phyloP scores from a whole-genome alignment of 2,888 invertebrate species.

The Silvanus unidentatus region DNA sequence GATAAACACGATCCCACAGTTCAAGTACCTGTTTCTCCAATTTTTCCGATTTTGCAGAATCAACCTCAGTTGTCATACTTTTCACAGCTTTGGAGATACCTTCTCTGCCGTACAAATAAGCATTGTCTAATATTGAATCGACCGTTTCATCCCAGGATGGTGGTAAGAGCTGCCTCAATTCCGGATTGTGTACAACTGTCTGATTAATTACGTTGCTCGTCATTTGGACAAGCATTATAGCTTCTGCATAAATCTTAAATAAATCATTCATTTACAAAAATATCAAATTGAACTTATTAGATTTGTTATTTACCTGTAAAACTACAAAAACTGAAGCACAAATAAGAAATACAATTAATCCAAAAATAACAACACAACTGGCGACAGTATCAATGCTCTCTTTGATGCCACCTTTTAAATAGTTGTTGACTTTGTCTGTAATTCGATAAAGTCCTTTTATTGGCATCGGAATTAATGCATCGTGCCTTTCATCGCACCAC shows the following conservation, averaged over 20 bases:
- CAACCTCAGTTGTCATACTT: conserved; percentile 72
- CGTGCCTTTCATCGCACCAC: conserved; percentile 62
- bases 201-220: conserved; percentile 84
- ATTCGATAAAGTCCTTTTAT: conserved; percentile 71
- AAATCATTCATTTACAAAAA: no score
- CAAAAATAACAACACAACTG: conserved; percentile 77
- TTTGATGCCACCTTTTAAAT: conserved; percentile 59
- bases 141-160: conserved; percentile 79
- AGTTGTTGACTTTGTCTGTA: conserved; percentile 57
- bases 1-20: conserved; percentile 90
- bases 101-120: conserved; percentile 86
- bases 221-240: conserved; percentile 83
- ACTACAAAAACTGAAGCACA: conserved; percentile 77
- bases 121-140: conserved; percentile 87
- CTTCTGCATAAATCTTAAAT: conserved; percentile 84
- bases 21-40: conserved; percentile 85
- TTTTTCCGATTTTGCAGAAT: conserved; percentile 71
- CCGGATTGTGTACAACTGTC: conserved; percentile 84
- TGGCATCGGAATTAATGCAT: conserved; percentile 69
- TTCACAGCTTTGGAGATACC: conserved; percentile 84
- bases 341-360: conserved; percentile 73
- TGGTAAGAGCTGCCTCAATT: conserved; percentile 76
- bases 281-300: background rate
- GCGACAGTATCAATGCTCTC: conserved; percentile 81
- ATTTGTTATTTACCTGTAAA: conserved; percentile 59